A percentile compares a stretch with the other conserved stretches of the same genome.
Evolutionary conservation across 2,113 vertebrate species (phyloP).

Genomic region (Anas platyrhynchos): DNA sequence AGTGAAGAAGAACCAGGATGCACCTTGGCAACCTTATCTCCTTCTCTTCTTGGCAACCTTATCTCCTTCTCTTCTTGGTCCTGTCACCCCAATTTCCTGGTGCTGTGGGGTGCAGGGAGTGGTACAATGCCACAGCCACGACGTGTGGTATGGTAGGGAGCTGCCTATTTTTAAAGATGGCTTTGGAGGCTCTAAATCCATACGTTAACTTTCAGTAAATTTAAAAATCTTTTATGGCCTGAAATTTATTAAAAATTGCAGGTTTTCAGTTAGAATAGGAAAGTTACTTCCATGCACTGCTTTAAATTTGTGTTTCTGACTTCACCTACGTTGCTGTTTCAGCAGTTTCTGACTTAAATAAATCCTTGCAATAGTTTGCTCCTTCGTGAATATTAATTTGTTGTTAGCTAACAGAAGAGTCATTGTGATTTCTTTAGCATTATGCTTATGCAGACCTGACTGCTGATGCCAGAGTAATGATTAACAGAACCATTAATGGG

Average conservation of each 20-base stretch:
- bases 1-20: background rate
- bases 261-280: background rate
- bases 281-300: background rate
- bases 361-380: background rate
- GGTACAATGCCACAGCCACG: background rate
- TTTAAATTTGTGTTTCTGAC: background rate
- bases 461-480: slow-evolving; percentile 75
- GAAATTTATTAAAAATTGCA: background rate
- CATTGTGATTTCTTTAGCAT: background rate
- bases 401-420: background rate
- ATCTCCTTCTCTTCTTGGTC: background rate
- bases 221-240: background rate
- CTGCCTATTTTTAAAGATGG: background rate
- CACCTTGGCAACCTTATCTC: background rate
- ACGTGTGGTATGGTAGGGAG: rapidly evolving
- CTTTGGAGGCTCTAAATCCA: background rate
- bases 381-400: background rate
- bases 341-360: background rate
- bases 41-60: background rate
- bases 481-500: slow-evolving; percentile 78
- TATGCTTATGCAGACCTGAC: slow-evolving; percentile 70
- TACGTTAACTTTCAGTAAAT: background rate
- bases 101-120: background rate
- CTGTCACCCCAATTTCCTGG: background rate
- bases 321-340: background rate